Evolutionary conservation across 2,888 invertebrate genomes (phyloP).

Genomic region (Latrodectus elegans): DNA sequence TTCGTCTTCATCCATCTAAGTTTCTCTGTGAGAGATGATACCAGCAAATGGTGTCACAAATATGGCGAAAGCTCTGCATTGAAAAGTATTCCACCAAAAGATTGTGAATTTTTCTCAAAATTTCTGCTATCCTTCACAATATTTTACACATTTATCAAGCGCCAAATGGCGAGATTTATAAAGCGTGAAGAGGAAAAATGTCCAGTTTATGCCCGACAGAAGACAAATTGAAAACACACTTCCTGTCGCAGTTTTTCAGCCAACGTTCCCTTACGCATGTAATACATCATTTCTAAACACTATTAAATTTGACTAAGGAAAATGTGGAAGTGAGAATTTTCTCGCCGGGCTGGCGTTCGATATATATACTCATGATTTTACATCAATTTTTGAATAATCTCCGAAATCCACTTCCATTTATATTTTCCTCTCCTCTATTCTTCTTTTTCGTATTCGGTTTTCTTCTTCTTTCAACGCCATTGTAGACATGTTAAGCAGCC

Average conservation of each 20-base stretch:
- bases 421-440: too few species aligned
- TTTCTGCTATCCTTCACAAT: conserved; percentile 13
- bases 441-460: too few species aligned
- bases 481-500: too few species aligned
- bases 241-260: conserved; percentile 27
- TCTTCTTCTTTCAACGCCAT: too few species aligned
- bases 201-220: conserved; percentile 63
- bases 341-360: neutral
- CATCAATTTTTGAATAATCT: too few species aligned
- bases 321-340: conserved; percentile 7
- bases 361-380: neutral
- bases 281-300: conserved; percentile 63
- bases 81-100: neutral
- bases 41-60: neutral
- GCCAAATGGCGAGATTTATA: conserved; percentile 53
- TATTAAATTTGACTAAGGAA: conserved; percentile 65
- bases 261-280: conserved; percentile 24
- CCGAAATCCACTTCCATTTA: too few species aligned
- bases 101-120: conserved; percentile 20
- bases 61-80: neutral
- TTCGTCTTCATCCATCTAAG: too few species aligned
- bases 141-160: conserved; percentile 56
- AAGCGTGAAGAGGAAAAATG: conserved; percentile 48
- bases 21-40: too few species aligned
- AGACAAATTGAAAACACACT: conserved; percentile 62